Base-by-base conservation (phyloP, 2,888 invertebrate species). In the Dysmachus trigonus region DNA sequence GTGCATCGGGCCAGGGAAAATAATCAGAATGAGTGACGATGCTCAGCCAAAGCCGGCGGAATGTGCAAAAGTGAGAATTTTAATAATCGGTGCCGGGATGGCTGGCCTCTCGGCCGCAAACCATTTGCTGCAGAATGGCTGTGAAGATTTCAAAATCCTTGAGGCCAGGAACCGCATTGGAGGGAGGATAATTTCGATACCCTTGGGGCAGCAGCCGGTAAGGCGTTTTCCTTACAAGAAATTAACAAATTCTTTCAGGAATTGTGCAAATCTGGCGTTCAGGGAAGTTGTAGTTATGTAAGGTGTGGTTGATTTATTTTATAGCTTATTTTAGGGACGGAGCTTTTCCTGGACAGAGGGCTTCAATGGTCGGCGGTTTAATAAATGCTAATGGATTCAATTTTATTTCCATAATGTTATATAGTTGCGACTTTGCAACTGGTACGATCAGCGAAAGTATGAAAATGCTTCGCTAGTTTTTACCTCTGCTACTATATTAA, bases 101-200 rank as follows among this genome's bases (percentile, higher is more conserved):
- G 96, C 97, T 87, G 97, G 97, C 73, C 92, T 97, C 83, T 95
- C 97, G 77, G 97, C 97, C 86, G 97, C 97, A 82, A 96, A 96
- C 93, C 95, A 96, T 91, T 93, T 97, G 88, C 91, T 95, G 15
- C 96, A 96, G 92, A 96, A 96, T 93, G 95, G 95, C 87, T 95
- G 95, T 92, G 94, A 94, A 88, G 95, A 97, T 92, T 97, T 96
- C 92, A 93, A 95, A 91, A 94, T 97, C 89, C 92, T 97, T 89
- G 97, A 97, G 93, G 96, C 96, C 87, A 94, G 97, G 90, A 94
- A 94, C 90, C 94, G 96, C 87, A 94, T 97, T 88, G 97, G 97
- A 84, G 97, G 97, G 87, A 94, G 97, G 88, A 96, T 97, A 88
- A 93, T 96, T 86, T 95, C 96, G 87, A 95, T 95, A 90, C 94